Conservation (phyloP, 2,888 invertebrate genomes). For the Leptinotarsa tumamoca region DNA sequence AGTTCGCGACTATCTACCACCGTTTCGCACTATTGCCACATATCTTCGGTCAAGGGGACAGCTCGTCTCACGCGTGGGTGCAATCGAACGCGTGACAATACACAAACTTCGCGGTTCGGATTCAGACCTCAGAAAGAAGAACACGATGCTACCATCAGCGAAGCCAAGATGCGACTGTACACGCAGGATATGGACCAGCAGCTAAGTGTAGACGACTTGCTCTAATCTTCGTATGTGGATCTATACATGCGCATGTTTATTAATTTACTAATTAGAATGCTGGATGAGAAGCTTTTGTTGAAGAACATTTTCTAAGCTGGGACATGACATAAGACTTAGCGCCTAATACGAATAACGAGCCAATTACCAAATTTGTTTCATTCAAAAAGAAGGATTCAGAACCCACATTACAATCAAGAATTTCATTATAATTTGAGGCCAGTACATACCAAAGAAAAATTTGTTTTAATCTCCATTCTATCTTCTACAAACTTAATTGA, state of each 20-base stretch:
- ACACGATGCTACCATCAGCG: conserved; percentile 51
- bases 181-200: conserved; percentile 49
- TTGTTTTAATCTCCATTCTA: conserved; percentile 32
- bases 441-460: conserved; percentile 31
- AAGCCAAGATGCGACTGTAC: conserved; percentile 57
- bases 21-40: conserved; percentile 38
- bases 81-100: conserved; percentile 35
- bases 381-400: conserved; percentile 45
- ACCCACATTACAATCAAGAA: conserved; percentile 36
- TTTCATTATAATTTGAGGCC: conserved; percentile 35
- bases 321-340: conserved; percentile 43
- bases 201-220: conserved; percentile 54
- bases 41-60: conserved; percentile 39
- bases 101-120: conserved; percentile 29
- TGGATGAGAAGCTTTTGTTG: conserved; percentile 30
- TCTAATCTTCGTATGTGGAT: conserved; percentile 44
- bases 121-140: conserved; percentile 17
- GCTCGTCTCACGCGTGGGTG: conserved; percentile 38
- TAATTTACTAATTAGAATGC: conserved; percentile 40
- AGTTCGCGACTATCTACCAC: conserved; percentile 21
- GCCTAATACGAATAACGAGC: conserved; percentile 34
- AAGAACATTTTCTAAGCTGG: conserved; percentile 23
- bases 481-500: conserved; percentile 25
- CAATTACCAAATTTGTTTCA: conserved; percentile 42
- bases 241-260: conserved; percentile 44